Evolutionary conservation across 2,113 vertebrate species (phyloP).

Genomic region (Odontophorus gujanensis): DNA sequence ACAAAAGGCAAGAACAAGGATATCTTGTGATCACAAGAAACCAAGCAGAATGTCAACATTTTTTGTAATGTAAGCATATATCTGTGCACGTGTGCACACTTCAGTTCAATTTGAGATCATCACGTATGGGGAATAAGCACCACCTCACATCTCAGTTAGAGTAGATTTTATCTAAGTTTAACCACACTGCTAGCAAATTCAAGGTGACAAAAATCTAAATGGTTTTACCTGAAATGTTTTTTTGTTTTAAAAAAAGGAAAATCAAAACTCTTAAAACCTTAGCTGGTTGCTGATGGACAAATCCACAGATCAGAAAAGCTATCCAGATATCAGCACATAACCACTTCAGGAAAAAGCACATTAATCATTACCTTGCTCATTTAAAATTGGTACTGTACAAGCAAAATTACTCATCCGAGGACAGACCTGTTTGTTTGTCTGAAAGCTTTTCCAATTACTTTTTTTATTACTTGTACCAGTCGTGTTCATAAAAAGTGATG

Average conservation of each 20-base stretch:
- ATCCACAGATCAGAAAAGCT: not conserved
- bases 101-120: not conserved
- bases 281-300: not conserved
- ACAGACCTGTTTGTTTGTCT: not conserved
- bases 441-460: not conserved
- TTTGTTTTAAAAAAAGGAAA: not conserved
- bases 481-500: not conserved
- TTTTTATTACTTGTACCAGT: not conserved
- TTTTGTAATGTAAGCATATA: not conserved
- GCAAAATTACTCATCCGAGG: not conserved
- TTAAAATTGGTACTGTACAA: not conserved
- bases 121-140: not conserved
- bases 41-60: not conserved
- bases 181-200: not conserved
- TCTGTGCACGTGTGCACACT: not conserved
- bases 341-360: not conserved
- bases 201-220: not conserved
- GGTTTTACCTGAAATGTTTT: not conserved
- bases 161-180: not conserved
- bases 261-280: not conserved
- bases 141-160: not conserved
- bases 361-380: not conserved
- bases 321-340: not conserved
- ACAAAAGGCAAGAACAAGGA: not conserved
- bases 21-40: not conserved